These are phyloP conservation scores for Phoenicopterus ruber DNA, from an alignment of 2,113 vertebrate genomes.

Conservation along the genomic window DNA sequence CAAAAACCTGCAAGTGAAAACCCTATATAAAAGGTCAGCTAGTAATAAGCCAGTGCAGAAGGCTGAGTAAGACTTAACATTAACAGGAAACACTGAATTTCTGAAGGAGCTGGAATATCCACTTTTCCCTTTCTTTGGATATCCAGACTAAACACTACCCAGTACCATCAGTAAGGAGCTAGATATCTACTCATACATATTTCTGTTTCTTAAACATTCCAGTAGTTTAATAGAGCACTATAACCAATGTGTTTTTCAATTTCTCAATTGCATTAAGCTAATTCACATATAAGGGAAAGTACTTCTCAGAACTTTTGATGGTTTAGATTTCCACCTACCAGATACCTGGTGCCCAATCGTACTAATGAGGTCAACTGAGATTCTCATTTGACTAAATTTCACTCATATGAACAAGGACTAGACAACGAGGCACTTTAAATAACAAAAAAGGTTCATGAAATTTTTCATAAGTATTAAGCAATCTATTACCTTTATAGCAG, in stretches of 20 bases:
- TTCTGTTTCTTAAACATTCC: background rate
- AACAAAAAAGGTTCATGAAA: background rate
- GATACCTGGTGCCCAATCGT: background rate
- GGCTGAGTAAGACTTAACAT: background rate
- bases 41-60: background rate
- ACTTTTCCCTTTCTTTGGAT: background rate
- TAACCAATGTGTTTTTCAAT: background rate
- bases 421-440: background rate
- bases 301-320: background rate
- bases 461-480: background rate
- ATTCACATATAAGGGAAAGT: background rate
- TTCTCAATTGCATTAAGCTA: background rate
- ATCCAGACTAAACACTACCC: background rate
- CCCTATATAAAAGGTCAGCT: background rate
- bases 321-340: background rate
- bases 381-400: background rate
- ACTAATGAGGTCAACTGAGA: background rate
- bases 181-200: background rate
- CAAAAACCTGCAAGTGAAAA: background rate
- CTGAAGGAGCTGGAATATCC: background rate
- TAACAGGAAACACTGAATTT: background rate
- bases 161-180: background rate
- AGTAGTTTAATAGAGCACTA: background rate
- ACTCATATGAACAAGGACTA: background rate
- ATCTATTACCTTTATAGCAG: background rate